Evolutionary conservation across 92 coral and sea anemone genomes (phyloP).

Genomic region (Montipora capitata): DNA sequence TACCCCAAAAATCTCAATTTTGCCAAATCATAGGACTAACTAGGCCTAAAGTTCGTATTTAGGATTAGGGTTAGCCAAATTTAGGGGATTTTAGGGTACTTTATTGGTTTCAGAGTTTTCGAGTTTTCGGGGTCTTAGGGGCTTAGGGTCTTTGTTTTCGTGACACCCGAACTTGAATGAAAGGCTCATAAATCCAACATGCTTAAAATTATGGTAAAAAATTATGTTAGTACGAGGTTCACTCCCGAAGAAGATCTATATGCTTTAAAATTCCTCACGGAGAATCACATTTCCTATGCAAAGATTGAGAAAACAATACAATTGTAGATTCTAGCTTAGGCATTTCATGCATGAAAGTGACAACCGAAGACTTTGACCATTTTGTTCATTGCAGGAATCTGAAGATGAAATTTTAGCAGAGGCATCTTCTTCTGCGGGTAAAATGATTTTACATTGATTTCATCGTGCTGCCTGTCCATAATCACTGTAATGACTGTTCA

Average conservation of each 20-base stretch:
- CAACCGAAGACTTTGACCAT: background rate
- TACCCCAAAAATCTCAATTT: too few relatives aligned
- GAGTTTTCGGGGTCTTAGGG: too few relatives aligned
- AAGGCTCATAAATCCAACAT: background rate
- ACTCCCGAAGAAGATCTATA: background rate
- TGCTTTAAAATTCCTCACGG: background rate
- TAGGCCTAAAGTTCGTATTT: too few relatives aligned
- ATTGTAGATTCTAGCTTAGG: conserved; percentile 3
- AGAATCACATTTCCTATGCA: background rate
- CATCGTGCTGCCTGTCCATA: background rate
- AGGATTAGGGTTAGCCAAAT: too few relatives aligned
- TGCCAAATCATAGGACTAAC: too few relatives aligned
- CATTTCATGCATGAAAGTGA: conserved; percentile 11
- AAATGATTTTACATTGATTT: background rate
- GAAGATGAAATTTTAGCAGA: background rate
- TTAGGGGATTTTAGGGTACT: too few relatives aligned
- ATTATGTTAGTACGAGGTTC: background rate
- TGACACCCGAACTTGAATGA: background rate
- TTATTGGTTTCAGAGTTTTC: background rate
- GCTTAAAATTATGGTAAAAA: background rate
- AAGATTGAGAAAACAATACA: background rate
- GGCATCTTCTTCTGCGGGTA: background rate
- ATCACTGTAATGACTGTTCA: background rate
- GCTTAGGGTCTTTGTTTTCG: background rate
- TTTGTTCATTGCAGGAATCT: conserved; percentile 9